These are phyloP conservation scores for Pangasius sanitwongsei DNA, from an alignment of 2,797 vertebrate genomes.

Conservation along the genomic window DNA sequence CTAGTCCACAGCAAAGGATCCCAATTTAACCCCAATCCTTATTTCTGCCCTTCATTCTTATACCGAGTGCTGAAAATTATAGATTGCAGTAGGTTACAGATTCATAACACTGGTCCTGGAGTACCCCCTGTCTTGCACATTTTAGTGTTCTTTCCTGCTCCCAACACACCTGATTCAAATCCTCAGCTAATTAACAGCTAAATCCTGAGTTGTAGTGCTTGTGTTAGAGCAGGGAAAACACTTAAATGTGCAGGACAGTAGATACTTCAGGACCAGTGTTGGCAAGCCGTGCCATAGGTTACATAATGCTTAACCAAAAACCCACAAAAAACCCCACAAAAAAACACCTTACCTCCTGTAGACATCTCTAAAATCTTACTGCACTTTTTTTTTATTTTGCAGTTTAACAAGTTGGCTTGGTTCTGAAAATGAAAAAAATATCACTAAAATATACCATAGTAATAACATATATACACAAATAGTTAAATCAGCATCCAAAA, in stretches of 20 bases:
- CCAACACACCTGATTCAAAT: neutral
- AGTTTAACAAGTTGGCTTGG: neutral
- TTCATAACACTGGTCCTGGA: neutral
- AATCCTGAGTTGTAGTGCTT: neutral
- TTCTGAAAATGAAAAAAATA: slow-evolving; percentile 8
- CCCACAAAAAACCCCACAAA: neutral
- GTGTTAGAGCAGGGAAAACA: neutral
- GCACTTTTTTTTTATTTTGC: neutral
- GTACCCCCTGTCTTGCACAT: no score
- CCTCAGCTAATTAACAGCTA: neutral
- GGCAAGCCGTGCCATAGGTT: no score
- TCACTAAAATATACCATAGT: neutral
- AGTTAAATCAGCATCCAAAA: neutral
- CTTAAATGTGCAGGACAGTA: neutral
- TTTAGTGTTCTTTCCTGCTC: neutral
- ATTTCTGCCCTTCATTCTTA: neutral
- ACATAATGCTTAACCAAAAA: neutral
- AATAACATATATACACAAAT: neutral
- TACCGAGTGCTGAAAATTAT: neutral
- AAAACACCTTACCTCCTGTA: slow-evolving; percentile 11
- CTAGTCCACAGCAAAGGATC: neutral
- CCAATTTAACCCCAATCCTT: neutral
- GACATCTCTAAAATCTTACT: slow-evolving; percentile 18
- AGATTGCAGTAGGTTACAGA: neutral
- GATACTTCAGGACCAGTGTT: neutral